Base-by-base conservation (phyloP, 1,140 invertebrate species). In the Leptinotarsa texana region DNA sequence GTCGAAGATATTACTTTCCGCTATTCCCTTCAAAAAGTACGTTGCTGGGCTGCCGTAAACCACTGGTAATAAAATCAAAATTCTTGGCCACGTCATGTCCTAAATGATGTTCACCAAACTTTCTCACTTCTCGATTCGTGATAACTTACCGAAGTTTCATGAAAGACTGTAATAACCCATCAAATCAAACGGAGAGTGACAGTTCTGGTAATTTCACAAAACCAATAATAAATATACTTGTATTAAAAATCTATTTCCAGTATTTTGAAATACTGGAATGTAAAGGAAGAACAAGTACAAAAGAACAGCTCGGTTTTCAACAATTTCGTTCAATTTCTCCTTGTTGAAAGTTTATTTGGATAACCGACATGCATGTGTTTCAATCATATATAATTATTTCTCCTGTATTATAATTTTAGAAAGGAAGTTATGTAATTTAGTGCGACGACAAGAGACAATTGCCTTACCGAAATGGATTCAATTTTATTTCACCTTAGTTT, bases 341-440 rank as follows among this genome's bases (percentile, higher is more conserved):
- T 42, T 48, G 63, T 74, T 24, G 63, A 62, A 66, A 13, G 70
- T 61, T 73, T 21, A 51, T 69, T 51, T 22, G 68, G 27, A 3
- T 24, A 22, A 51, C 13, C 18, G 3, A 21, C 17, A 8, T 69
- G 68, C 68, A 69, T 69, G 68, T 69, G 21, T 51, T 49, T 13
- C 57, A 74, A 76, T 74, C 61, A 24, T 48, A 67, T 74, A 71
- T 72, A 77, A 77, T 77, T 74, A 74, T 13, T 69, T 21, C 17
- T 42, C 18, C 66, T 72, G 67, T 74, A 74, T 74, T 69, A 27
- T 24, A 21, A 70, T 77, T 74, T 63, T 57, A 74, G 63, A 74
- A 77, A 77, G 48, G 72, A 77, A 77, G 75, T 74, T 67, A 73
- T 69, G 49, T 62, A 69, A 66, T 33, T 66, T 1, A 15, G 15